phyloP scores from a whole-genome alignment of 2,888 invertebrate species.

The Oscheius myriophilus region DNA sequence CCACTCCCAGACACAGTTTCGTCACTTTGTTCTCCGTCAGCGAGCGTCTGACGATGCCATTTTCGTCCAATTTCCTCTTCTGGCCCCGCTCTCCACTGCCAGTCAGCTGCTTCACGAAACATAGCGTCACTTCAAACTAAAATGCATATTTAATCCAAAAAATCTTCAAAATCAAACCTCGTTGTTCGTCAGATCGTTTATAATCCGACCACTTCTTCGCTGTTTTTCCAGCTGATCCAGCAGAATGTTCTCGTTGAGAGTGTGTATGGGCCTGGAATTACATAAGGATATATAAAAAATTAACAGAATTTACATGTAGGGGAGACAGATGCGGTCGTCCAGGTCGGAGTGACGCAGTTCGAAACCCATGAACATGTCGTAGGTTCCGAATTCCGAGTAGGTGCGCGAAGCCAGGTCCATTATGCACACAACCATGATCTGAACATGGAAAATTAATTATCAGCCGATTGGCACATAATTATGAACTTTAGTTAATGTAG shows the following conservation, averaged over 20 bases:
- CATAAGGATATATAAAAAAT: neutral
- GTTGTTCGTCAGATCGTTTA: neutral
- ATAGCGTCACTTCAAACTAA: constrained; percentile 18
- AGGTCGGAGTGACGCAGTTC: constrained; percentile 26
- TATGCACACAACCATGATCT: constrained; percentile 11
- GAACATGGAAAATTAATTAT: neutral
- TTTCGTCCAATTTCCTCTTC: neutral
- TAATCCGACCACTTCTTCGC: neutral
- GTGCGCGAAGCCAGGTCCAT: constrained; percentile 18
- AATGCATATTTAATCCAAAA: neutral
- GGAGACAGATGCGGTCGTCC: constrained; percentile 15
- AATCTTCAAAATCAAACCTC: neutral
- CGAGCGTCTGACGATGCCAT: neutral
- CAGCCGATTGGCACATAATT: too few relatives aligned
- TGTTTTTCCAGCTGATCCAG: constrained; percentile 8
- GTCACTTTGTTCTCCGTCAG: constrained; percentile 23
- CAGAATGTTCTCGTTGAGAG: neutral
- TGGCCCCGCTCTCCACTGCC: constrained; percentile 14
- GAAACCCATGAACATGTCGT: constrained; percentile 24
- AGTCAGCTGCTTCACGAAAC: constrained; percentile 25
- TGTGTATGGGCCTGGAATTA: constrained; percentile 3
- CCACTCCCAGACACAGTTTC: constrained; percentile 16
- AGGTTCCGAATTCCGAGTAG: constrained; percentile 17
- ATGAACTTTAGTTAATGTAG: too few relatives aligned
- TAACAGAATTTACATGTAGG: constrained; percentile 5